Base-by-base conservation (phyloP, 2,888 invertebrate species). In the Willowsia nigromaculata region DNA sequence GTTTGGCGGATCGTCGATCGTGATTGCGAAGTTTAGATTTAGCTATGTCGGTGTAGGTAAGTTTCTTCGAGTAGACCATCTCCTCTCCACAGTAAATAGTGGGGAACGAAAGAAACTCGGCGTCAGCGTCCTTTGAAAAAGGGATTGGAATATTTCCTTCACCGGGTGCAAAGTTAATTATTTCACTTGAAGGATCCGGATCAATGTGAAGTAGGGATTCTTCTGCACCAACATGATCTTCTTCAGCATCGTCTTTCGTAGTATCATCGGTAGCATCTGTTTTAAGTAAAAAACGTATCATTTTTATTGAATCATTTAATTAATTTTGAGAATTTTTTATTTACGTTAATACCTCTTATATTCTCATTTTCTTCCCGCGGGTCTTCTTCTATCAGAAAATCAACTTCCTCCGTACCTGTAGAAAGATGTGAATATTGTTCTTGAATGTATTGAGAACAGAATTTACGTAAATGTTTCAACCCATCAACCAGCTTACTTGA, bases 121-220 rank as follows among this genome's bases (percentile, higher is more conserved):
- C 84, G 25, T 80, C 15, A 0, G 25, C 11, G 62, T 89, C 89
- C 47, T 22, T 13, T 27, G 18, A 27, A 2, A 78, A n/a, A 9
- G 89, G 68, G 15, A 85, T 80, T 25, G 85, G 89, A 22, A 1
- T 5, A 18, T 68, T 78, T 25, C 68, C 56, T 71, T 85, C 89
- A 1, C 30, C 50, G 3, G 50, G 50, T 13, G 50, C 50, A 50
- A 50, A 9, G 3, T 13, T 4, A 15, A 15, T 50, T n/a, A 6
- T 15, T 11, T 50, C 11, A 11, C 9, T 50, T 15, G 15, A 11
- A 11, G n/a, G 11, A 15, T 50, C 50, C n/a, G 50, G 5, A 3
- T 50, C 7, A 50, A 11, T 50, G 15, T 15, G 11, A 3, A 50
- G 5, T 3, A 50, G 50, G 15, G 50, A 11, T 13, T 50, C 50